Percentiles rank a stretch among this genome's conserved stretches.
phyloP scores from a whole-genome alignment of 1,140 invertebrate genomes.

The Nymphalis io region DNA sequence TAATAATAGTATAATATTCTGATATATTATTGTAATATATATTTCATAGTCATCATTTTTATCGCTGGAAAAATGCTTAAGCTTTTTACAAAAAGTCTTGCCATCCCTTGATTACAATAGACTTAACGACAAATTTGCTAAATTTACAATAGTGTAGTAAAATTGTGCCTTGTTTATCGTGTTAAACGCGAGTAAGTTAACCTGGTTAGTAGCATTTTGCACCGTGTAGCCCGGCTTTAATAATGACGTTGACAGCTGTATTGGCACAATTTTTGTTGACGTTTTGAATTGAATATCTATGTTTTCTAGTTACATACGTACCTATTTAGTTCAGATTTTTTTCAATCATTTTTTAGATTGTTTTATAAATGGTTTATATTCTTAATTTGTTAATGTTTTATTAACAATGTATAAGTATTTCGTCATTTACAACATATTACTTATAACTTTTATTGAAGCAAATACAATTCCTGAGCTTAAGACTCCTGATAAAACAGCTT shows the following conservation, averaged over 20 bases:
- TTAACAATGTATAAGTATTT: conserved; percentile 44
- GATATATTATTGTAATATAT: no score
- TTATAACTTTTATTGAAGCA: conserved; percentile 36
- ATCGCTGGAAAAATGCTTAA: no score
- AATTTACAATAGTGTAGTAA: no score
- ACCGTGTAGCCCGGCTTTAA: no score
- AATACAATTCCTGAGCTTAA: conserved; percentile 20
- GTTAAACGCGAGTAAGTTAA: no score
- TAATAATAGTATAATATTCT: no score
- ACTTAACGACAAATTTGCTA: no score
- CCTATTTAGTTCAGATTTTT: conserved; percentile 23
- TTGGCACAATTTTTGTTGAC: conserved; percentile 10
- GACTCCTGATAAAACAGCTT: background rate
- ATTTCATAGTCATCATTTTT: no score
- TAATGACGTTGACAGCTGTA: background rate
- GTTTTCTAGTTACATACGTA: conserved; percentile 8
- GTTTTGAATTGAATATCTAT: conserved; percentile 15
- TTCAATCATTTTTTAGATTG: conserved; percentile 8
- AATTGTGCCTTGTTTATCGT: no score
- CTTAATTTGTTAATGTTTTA: conserved; percentile 19
- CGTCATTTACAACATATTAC: conserved; percentile 43
- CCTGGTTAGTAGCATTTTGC: no score
- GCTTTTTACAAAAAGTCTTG: no score
- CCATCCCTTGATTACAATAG: no score
- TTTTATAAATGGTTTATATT: conserved; percentile 25